Evolutionary conservation across 2,888 invertebrate genomes (phyloP).

Genomic region (Galeopsomyia nigrocyanea): DNA sequence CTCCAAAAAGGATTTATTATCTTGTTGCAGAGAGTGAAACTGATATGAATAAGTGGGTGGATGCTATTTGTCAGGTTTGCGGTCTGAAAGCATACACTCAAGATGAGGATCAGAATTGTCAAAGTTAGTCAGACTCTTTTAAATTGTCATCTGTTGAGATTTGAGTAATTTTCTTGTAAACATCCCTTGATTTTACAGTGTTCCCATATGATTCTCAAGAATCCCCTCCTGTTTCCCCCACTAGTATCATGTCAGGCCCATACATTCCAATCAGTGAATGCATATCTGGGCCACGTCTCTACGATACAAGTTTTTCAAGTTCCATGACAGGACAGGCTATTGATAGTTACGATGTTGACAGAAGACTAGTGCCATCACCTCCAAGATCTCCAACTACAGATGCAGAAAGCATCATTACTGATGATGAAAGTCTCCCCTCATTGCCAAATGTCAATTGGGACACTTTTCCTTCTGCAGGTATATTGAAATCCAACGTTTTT

Average conservation of each 20-base stretch:
- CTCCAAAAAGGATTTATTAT: constrained; percentile 90
- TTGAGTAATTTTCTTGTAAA: constrained; percentile 25
- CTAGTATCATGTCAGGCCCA: constrained; percentile 79
- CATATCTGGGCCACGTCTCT: constrained; percentile 81
- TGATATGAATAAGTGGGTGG: constrained; percentile 97
- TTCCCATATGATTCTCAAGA: constrained; percentile 68
- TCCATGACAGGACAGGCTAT: constrained; percentile 60
- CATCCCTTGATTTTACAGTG: constrained; percentile 53
- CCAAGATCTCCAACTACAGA: constrained; percentile 77
- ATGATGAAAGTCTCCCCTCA: constrained; percentile 77
- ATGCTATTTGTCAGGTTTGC: constrained; percentile 93
- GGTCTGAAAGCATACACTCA: constrained; percentile 82
- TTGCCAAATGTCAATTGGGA: constrained; percentile 71
- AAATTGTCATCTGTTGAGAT: background rate
- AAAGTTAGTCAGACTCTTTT: constrained; percentile 57
- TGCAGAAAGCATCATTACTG: constrained; percentile 77
- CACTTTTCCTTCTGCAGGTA: constrained; percentile 67
- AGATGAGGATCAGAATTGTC: constrained; percentile 69
- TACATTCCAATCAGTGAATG: constrained; percentile 95
- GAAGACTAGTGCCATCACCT: constrained; percentile 65
- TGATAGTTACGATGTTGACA: constrained; percentile 63
- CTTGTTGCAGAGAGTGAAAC: constrained; percentile 91
- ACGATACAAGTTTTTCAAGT: constrained; percentile 63
- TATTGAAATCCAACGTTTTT: background rate
- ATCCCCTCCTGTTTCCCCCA: constrained; percentile 76